Evolutionary conservation across 1,140 invertebrate species (phyloP), one percentile per base, ranked within the genome.

Genomic region (Ceratitis capitata): DNA sequence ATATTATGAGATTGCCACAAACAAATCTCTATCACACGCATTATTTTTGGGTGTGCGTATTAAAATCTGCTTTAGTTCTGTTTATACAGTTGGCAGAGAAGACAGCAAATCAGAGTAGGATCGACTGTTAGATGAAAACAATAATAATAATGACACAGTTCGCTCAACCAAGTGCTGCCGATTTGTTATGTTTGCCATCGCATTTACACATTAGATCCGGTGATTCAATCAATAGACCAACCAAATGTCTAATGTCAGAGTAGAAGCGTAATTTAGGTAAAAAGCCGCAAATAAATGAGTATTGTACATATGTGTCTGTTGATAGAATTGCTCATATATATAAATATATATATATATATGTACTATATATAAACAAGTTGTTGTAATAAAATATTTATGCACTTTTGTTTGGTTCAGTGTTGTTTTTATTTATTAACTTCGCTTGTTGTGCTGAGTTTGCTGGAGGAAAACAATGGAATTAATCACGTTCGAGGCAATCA

Each of bases 321-420:
- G n/a, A 5, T 9, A 32, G 12, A 32, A 35, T 32, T 69, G 69
- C 39, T 45, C 45, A 26, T 23, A 16, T 39, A 14, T 61, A 9
- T 10, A 7, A n/a, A n/a, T n/a, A n/a, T n/a, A n/a, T n/a, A n/a
- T n/a, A n/a, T n/a, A n/a, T 49, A 49, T 56, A 61, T 61, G 56
- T 61, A 61, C n/a, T 61, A 7, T 61, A 45, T 39, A 23, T 78
- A 78, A 45, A 42, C 69, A 78, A 78, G 42, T 19, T 26, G 69
- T 2, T 78, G 69, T 45, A 78, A 78, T 78, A 78, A 78, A 78
- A 78, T 78, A 45, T 78, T 42, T 45, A 78, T 78, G 19, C 35
- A 78, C 19, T 78, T 12, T 19, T 35, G 61, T 19, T 69, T 12
- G 42, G 32, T 12, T 64, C 16, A n/a, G 32, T 78, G 69, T 78